Conservation (phyloP, 1,140 invertebrate genomes). For the Ganaspis sp. region DNA sequence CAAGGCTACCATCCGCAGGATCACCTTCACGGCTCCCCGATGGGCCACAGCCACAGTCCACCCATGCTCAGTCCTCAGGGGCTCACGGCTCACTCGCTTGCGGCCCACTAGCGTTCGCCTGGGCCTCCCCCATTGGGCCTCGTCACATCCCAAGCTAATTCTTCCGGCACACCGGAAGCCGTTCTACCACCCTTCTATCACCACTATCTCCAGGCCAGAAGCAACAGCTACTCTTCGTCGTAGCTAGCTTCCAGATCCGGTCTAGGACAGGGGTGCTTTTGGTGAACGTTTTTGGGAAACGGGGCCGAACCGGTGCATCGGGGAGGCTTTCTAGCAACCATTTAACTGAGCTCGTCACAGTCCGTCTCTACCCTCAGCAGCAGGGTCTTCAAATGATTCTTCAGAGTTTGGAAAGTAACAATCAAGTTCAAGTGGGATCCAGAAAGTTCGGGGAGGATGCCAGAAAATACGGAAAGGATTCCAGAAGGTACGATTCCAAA, state of each 20-base stretch:
- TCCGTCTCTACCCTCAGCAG: no score
- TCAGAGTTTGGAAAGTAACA: no score
- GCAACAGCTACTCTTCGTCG: slow-evolving; percentile 69
- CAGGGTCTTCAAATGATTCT: no score
- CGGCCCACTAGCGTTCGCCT: slow-evolving; percentile 91
- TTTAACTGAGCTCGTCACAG: slow-evolving; percentile 22
- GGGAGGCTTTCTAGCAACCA: slow-evolving; percentile 63
- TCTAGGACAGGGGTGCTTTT: no score
- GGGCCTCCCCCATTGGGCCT: slow-evolving; percentile 79
- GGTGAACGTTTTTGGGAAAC: slow-evolving; percentile 35
- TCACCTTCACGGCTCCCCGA: slow-evolving; percentile 86
- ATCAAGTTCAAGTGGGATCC: no score
- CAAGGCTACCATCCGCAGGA: slow-evolving; percentile 85
- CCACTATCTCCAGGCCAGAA: slow-evolving; percentile 73
- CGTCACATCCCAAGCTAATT: slow-evolving; percentile 71
- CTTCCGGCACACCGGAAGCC: slow-evolving; percentile 63
- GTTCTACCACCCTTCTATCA: slow-evolving; percentile 73
- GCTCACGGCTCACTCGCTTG: slow-evolving; percentile 86
- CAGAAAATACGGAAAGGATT: no score
- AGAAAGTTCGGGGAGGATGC: no score
- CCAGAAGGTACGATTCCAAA: no score
- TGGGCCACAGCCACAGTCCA: slow-evolving; percentile 88
- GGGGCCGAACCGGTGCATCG: slow-evolving; percentile 62
- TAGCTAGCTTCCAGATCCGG: slow-evolving; percentile 60
- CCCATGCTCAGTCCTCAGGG: slow-evolving; percentile 89